Evolutionary conservation across 2,888 invertebrate genomes (phyloP).

Genomic region (Oscheius sp.): DNA sequence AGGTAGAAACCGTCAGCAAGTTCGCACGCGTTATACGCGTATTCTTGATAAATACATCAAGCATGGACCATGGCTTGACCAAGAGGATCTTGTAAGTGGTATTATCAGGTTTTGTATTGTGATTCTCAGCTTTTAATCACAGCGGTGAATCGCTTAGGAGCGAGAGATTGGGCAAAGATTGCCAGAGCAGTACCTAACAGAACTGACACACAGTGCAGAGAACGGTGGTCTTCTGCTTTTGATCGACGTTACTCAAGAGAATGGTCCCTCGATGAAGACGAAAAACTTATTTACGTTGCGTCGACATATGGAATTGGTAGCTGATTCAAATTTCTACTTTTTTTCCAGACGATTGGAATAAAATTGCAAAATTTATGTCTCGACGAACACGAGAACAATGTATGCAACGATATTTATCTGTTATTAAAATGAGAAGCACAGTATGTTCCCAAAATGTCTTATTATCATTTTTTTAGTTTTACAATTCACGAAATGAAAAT

Average conservation of each 20-base stretch:
- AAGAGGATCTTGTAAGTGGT: conserved; percentile 59
- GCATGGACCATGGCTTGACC: conserved; percentile 64
- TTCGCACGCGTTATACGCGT: conserved; percentile 55
- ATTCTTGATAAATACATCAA: conserved; percentile 53
- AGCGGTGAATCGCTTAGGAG: conserved; percentile 51
- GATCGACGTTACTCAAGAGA: conserved; percentile 49
- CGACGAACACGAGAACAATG: too few species aligned
- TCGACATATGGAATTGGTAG: conserved; percentile 75
- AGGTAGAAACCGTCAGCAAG: conserved; percentile 58
- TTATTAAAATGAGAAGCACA: too few species aligned
- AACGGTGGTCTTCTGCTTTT: conserved; percentile 66
- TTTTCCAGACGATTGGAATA: too few species aligned
- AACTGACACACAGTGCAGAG: conserved; percentile 70
- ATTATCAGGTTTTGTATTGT: not conserved
- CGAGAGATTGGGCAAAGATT: conserved; percentile 61
- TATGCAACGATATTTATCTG: too few species aligned
- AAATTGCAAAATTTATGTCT: too few species aligned
- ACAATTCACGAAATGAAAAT: too few species aligned
- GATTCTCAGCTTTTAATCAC: conserved; percentile 60
- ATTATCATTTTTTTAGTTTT: too few species aligned
- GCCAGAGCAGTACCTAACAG: conserved; percentile 68
- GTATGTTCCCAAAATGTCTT: too few species aligned
- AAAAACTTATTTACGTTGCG: conserved; percentile 77
- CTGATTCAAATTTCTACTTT: too few species aligned
- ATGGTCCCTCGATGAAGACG: conserved; percentile 81